Conservation (phyloP, 2,888 invertebrate species). For the Xylota segnis region DNA sequence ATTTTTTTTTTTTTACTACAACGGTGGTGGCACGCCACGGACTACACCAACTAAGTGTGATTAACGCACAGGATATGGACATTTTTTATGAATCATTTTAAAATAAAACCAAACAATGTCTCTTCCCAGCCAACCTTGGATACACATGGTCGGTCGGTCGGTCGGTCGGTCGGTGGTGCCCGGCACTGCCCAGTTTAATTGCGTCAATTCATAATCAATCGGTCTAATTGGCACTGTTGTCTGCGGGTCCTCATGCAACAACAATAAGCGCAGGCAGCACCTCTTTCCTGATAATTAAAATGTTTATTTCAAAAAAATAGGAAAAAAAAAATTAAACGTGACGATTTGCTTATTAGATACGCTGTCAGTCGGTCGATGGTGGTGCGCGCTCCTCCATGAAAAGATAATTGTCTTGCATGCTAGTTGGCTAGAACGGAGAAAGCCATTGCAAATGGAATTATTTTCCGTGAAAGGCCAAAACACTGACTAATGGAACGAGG, state of each 20-base stretch:
- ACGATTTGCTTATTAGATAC: slow-evolving; percentile 62
- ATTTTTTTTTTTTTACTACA: neutral
- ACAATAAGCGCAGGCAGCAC: neutral
- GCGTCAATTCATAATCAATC: slow-evolving; percentile 56
- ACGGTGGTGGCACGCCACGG: slow-evolving; percentile 3
- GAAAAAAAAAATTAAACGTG: slow-evolving; percentile 40
- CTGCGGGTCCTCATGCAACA: slow-evolving; percentile 21
- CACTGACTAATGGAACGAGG: neutral
- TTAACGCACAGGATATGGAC: slow-evolving; percentile 15
- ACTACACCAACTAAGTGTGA: neutral
- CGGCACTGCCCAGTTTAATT: slow-evolving; percentile 27
- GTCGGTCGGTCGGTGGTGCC: neutral
- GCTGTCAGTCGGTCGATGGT: slow-evolving; percentile 5
- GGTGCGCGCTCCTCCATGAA: slow-evolving; percentile 5
- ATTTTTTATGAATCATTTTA: slow-evolving; percentile 22
- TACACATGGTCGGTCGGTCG: no score
- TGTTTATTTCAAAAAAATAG: slow-evolving; percentile 57
- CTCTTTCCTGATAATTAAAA: slow-evolving; percentile 60
- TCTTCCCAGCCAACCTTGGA: neutral
- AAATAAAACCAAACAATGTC: slow-evolving; percentile 14
- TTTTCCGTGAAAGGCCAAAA: slow-evolving; percentile 42
- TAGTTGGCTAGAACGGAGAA: neutral
- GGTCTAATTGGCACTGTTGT: slow-evolving; percentile 55
- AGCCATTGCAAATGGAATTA: slow-evolving; percentile 25
- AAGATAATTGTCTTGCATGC: slow-evolving; percentile 66